Evolutionary conservation across 2,113 vertebrate species (phyloP), one percentile per base, ranked within the genome.

Genomic region (Oncorhynchus gorbuscha): DNA sequence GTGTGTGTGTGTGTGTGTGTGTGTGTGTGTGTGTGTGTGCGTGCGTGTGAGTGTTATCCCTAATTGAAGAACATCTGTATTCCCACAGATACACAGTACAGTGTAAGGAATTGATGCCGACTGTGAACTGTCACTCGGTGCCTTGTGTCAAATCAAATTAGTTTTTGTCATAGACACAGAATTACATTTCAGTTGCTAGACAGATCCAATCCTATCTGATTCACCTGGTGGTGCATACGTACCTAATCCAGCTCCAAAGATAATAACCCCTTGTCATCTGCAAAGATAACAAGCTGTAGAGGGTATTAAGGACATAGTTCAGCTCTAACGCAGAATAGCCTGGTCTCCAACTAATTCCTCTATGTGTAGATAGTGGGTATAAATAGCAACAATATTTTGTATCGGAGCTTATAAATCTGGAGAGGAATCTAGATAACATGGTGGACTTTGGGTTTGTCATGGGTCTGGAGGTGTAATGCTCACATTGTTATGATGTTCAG

Each of bases 231-330:
- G 39, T 45, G 39, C 39, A 45, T 11, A 45, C 9, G 2, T 45
- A 45, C 9, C 9, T 45, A 91, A 90, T 91, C 86, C 79, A 67
- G 78, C 77, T 83, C 39, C 26, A 84, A 66, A 89, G 81, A 90
- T 90, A 92, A 91, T 90, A 88, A 90, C 87, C 85, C 84, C 84
- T 82, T 90, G 89, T 89, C 89, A 88, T 92, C 89, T 84, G 79
- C 82, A 76, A 81, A 87, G 86, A 91, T 91, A 90, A 90, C 90
- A 88, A 83, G 14, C 32, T 35, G 26, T 74, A 67, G 11, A 30
- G 28, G 28, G 14, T 11, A 5, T 14, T 13, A 26, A 67, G n/a
- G 12, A 78, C 86, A 84, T 77, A 85, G 84, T 83, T 89, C 74
- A 67, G 83, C 75, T 77, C 78, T 77, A 59, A 79, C 73, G 80